phyloP scores from a whole-genome alignment of 2,113 vertebrate species.

The Erpornis zantholeuca region DNA sequence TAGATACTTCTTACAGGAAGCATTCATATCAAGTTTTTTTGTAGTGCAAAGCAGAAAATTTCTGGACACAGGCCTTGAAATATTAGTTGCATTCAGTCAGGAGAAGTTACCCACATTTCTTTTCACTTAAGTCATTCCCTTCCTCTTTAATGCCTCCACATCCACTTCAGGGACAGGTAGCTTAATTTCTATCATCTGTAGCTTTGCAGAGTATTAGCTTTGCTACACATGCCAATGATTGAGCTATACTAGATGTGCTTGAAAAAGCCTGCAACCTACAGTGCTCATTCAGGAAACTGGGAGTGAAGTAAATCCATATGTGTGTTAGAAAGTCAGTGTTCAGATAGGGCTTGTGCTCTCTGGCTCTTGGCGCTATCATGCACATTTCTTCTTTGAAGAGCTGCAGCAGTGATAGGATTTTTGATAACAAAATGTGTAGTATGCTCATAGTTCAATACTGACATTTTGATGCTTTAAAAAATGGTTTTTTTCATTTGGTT shows the following conservation, averaged over 20 bases:
- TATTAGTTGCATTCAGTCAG: slow-evolving; percentile 12
- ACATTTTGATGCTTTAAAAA: neutral
- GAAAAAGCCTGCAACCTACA: slow-evolving; percentile 56
- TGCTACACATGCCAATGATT: slow-evolving; percentile 69
- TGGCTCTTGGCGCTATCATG: slow-evolving; percentile 49
- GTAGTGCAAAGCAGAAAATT: neutral
- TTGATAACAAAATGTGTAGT: neutral
- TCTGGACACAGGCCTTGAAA: neutral
- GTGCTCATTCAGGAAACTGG: slow-evolving; percentile 74
- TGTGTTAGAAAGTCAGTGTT: slow-evolving; percentile 48
- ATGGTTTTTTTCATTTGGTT: neutral
- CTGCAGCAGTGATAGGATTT: slow-evolving; percentile 41
- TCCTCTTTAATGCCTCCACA: slow-evolving; percentile 70
- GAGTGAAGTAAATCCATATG: slow-evolving; percentile 80
- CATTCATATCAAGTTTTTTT: neutral
- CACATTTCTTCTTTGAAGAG: slow-evolving; percentile 66
- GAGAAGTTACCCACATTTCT: slow-evolving; percentile 65
- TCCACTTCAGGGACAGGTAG: slow-evolving; percentile 78
- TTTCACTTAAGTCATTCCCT: slow-evolving; percentile 65
- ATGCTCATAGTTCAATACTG: neutral
- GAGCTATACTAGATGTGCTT: slow-evolving; percentile 58
- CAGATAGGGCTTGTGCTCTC: slow-evolving; percentile 49
- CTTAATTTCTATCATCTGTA: slow-evolving; percentile 79
- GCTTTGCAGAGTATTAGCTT: slow-evolving; percentile 70
- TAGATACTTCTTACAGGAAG: neutral